phyloP scores from a whole-genome alignment of 2,888 invertebrate species.

The Hymenopus coronatus region DNA sequence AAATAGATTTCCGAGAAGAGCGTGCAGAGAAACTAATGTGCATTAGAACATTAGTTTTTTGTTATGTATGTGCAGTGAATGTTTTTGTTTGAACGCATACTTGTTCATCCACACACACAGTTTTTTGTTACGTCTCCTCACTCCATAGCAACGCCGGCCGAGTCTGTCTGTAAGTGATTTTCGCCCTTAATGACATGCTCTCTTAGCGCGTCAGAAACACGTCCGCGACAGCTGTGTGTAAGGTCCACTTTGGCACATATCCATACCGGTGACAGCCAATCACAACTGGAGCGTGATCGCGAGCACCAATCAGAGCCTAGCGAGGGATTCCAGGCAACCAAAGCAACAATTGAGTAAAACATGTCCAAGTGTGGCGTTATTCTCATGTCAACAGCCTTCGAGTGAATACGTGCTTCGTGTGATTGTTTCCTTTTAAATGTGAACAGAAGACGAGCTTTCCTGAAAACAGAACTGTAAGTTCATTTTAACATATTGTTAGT shows the following conservation, averaged over 20 bases:
- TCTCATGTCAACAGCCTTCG: background rate
- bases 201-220: background rate
- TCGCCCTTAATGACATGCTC: background rate
- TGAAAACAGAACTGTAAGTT: background rate
- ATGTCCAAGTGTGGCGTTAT: background rate
- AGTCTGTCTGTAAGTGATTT: background rate
- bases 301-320: background rate
- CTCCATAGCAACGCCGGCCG: background rate
- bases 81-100: too few species aligned
- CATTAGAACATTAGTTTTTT: too few species aligned
- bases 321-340: background rate
- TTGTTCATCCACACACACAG: background rate
- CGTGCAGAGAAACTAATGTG: too few species aligned
- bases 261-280: background rate
- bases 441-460: background rate
- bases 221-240: background rate
- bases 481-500: too few species aligned
- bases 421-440: background rate
- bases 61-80: too few species aligned
- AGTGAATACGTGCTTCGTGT: background rate
- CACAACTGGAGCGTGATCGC: background rate
- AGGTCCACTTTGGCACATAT: background rate
- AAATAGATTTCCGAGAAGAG: too few species aligned
- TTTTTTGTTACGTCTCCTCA: background rate
- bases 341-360: background rate